A percentile compares a stretch with the other conserved stretches of the same genome.
These are phyloP conservation scores for Coilia nasus DNA, from an alignment of 2,797 vertebrate species.

Conservation along the genomic window DNA sequence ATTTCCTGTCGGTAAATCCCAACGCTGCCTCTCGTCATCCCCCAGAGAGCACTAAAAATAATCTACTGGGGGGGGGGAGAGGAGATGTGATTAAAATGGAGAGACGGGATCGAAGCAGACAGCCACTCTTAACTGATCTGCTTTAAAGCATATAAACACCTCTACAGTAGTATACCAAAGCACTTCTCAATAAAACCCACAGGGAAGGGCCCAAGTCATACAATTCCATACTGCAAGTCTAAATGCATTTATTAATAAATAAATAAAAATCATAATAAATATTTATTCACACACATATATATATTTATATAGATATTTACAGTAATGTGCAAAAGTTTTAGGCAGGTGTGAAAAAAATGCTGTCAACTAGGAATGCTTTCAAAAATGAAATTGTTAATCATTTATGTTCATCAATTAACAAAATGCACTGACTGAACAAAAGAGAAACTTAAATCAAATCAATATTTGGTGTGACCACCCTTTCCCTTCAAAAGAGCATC, in stretches of 20 bases:
- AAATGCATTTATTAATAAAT: neutral
- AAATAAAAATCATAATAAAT: neutral
- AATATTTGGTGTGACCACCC: no score
- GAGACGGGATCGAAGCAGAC: conserved; percentile 8
- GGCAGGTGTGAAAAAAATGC: no score
- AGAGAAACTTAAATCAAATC: no score
- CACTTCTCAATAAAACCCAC: neutral
- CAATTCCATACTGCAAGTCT: neutral
- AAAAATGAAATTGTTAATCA: no score
- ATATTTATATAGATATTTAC: no score
- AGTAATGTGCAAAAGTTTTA: no score
- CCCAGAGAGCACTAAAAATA: conserved; percentile 33
- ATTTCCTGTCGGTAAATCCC: conserved; percentile 48
- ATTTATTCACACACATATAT: neutral
- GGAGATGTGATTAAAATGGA: conserved; percentile 29
- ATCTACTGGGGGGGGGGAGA: neutral
- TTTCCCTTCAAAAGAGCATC: no score
- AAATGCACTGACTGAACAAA: no score
- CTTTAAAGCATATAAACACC: neutral
- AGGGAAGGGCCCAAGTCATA: neutral
- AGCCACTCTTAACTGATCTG: conserved; percentile 11
- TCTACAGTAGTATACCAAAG: neutral
- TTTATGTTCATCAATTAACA: no score
- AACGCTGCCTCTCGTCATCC: conserved; percentile 34
- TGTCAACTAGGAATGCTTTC: no score